Evolutionary conservation across 1,140 invertebrate species (phyloP), one percentile per base, ranked within the genome.

Genomic region (Trichonephila clavata): DNA sequence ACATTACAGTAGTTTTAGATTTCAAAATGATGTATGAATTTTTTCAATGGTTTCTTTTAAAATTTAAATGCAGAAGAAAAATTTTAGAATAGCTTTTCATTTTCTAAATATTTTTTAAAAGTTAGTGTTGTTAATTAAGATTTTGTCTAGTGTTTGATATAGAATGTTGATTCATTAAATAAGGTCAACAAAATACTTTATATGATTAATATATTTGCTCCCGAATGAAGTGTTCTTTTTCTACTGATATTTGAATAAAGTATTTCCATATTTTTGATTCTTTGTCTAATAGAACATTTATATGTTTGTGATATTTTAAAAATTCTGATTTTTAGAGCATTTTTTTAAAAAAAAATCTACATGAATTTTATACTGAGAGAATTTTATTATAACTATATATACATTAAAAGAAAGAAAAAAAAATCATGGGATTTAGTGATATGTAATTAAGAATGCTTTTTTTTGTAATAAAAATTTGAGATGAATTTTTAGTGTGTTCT

Each of bases 251-350:
- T 68, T 68, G n/a, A 14, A 68, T 68, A 24, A 68, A 16, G n/a
- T 68, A 21, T 68, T 27, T 27, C n/a, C n/a, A n/a, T n/a, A n/a
- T 68, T 68, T 24, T 13, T 24, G 24, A 68, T 68, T 14, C 10
- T 24, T n/a, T 68, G n/a, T 14, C n/a, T 68, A 68, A 68, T n/a
- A 27, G 8, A 24, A n/a, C n/a, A 68, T 68, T 68, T n/a, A 27
- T 68, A 68, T 27, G 10, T 24, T 68, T 77, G 71, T 77, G 71
- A 77, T 77, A 77, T 77, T 77, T 77, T 77, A 77, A 14, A 77
- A 77, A 77, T 39, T 77, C 32, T 20, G 18, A 27, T 77, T 77
- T 39, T 27, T 32, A 77, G 27, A 77, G 32, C 39, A 77, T 77
- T 18, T 77, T 77, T 77, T 77, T 18, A 32, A 27, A 24, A 27